Conservation (phyloP, 2,888 invertebrate species). For the Drosophila lacicola region DNA sequence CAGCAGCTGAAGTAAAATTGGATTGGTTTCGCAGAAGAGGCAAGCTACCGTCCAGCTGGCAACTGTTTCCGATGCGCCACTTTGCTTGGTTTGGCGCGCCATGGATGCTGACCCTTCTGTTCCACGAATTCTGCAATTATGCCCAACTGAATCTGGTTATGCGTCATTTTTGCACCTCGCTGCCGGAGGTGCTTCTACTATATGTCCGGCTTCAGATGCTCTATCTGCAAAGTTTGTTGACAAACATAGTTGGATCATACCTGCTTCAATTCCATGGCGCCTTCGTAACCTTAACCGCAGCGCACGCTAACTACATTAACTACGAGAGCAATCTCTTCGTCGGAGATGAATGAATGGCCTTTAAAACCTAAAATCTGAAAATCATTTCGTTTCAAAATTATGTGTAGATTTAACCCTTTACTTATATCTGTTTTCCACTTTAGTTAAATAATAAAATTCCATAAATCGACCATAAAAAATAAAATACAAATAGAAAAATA, state of each 20-base stretch:
- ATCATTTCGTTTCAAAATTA: background rate
- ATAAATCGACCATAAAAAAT: background rate
- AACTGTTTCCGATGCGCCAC: slow-evolving; percentile 19
- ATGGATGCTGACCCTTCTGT: slow-evolving; percentile 54
- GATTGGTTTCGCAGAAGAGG: slow-evolving; percentile 37
- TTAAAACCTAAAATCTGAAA: background rate
- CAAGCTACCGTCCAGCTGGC: background rate
- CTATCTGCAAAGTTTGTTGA: slow-evolving; percentile 35
- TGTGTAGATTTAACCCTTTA: slow-evolving; percentile 1
- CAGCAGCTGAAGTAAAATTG: slow-evolving; percentile 46
- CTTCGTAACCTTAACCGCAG: slow-evolving; percentile 10
- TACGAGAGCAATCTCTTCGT: slow-evolving; percentile 46
- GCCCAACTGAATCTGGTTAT: slow-evolving; percentile 51
- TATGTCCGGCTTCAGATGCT: slow-evolving; percentile 50
- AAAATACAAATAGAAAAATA: slow-evolving; percentile 10
- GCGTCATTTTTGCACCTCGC: slow-evolving; percentile 56
- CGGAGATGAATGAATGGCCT: slow-evolving; percentile 7
- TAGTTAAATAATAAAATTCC: slow-evolving; percentile 43
- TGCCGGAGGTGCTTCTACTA: slow-evolving; percentile 28
- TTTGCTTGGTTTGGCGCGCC: slow-evolving; percentile 41
- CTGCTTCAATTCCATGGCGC: slow-evolving; percentile 24
- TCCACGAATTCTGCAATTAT: slow-evolving; percentile 41
- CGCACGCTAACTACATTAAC: slow-evolving; percentile 34
- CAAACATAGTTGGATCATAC: slow-evolving; percentile 2
- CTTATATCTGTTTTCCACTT: background rate